phyloP scores from a whole-genome alignment of 2,888 invertebrate genomes.

The Thera obeliscata region DNA sequence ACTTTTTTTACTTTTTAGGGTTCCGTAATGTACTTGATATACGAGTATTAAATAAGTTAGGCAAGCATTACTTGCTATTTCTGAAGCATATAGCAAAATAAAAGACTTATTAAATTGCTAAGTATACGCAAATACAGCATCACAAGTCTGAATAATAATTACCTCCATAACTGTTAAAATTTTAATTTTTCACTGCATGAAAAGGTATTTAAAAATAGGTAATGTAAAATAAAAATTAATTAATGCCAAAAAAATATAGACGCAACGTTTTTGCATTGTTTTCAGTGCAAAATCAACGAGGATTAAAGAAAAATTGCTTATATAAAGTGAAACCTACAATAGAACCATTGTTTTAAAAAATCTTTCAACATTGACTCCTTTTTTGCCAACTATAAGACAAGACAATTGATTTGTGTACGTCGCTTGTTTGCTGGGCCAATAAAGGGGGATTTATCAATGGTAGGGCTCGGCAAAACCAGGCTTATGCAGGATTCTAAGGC shows the following conservation, averaged over 20 bases:
- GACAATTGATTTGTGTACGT: constrained; percentile 72
- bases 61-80: neutral
- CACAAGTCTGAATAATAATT: too few species aligned
- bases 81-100: too few species aligned
- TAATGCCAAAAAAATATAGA: too few species aligned
- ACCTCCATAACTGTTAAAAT: too few species aligned
- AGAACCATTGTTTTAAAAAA: constrained; percentile 10
- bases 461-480: constrained; percentile 48
- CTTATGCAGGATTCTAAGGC: constrained; percentile 35
- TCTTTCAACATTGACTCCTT: constrained; percentile 22
- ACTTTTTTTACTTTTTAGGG: constrained; percentile 33
- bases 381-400: constrained; percentile 53
- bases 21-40: constrained; percentile 10
- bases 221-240: too few species aligned
- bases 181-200: too few species aligned
- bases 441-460: constrained; percentile 64
- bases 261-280: too few species aligned
- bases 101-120: too few species aligned
- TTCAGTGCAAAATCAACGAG: too few species aligned
- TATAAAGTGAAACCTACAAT: neutral
- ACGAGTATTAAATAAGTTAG: neutral
- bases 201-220: too few species aligned
- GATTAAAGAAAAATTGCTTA: too few species aligned
- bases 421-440: constrained; percentile 68
- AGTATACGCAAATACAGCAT: too few species aligned